Base-by-base conservation (phyloP, 2,888 invertebrate species). In the Drosophila mayaguana region DNA sequence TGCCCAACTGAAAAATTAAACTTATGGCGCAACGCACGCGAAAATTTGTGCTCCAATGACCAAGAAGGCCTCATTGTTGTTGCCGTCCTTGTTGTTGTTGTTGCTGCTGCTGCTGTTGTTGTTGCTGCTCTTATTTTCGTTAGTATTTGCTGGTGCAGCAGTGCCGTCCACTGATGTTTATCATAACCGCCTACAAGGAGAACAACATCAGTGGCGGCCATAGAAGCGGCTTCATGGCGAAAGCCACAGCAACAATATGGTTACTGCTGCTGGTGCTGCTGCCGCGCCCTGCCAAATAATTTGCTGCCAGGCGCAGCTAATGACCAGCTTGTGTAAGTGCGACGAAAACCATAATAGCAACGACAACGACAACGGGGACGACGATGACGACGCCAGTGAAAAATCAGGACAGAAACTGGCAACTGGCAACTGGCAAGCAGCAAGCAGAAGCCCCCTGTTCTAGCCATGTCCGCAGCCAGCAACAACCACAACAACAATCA, bases 261-360 rank as follows among this genome's bases (percentile, higher is more conserved):
- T 67, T 63, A 53, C 60, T 63, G 50, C 48, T 56, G 81, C 70
- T 79, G 66, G 12, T 36, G 36, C 60, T 63, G 54, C 48, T 56
- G 81, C 71, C 81, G 66, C 76, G 65, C 87, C 79, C 89, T 79
- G 74, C 61, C 74, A 86, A 88, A 87, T 83, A 81, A 87, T 85
- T 88, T 79, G 79, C 77, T 80, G 77, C 69, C 74, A 75, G 77
- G 77, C 83, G 81, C 72, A 81, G 84, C 89, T 84, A 88, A 84
- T 84, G 89, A 84, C 89, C 80, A 86, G 72, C 74, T 81, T 87
- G 84, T 88, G 84, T 86, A 86, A 88, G 87, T 86, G 79, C 83
- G 83, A 75, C 79, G 70, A 54, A n/a, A 74, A 75, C 45, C 45
- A 45, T 45, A 45, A 45, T 45, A 45, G 45, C 45, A 45, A 45